Evolutionary conservation across 2,797 vertebrate species (phyloP).

Genomic region (Syngnathus acus): DNA sequence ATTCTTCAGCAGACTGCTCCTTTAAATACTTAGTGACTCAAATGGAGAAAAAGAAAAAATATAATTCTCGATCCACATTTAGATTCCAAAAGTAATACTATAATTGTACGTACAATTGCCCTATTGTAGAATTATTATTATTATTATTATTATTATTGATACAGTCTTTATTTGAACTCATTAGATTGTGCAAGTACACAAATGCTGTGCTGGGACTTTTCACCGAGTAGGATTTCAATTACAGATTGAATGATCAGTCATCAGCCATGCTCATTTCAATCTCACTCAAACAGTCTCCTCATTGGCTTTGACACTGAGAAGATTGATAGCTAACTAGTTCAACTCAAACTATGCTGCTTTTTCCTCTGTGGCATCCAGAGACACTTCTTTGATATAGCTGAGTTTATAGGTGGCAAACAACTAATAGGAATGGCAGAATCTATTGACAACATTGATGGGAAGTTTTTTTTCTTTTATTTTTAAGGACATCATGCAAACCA

Average conservation of each 20-base stretch:
- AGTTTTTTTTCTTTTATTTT: background rate
- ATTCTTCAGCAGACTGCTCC: background rate
- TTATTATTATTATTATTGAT: background rate
- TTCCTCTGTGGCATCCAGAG: background rate
- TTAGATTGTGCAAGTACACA: background rate
- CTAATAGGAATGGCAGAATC: slow-evolving; percentile 90
- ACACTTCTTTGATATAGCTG: slow-evolving; percentile 5
- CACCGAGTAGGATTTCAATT: background rate
- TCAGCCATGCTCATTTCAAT: background rate
- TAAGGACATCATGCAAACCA: slow-evolving; percentile 1
- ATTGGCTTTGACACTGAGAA: background rate
- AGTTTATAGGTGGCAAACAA: slow-evolving; percentile 50
- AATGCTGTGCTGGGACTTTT: background rate
- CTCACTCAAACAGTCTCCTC: background rate
- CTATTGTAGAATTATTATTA: too few species aligned
- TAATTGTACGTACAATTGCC: too few species aligned
- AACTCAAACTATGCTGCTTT: background rate
- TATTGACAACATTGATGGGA: slow-evolving; percentile 71
- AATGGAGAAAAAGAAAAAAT: background rate
- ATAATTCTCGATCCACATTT: background rate
- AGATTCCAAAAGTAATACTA: too few species aligned
- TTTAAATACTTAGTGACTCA: background rate
- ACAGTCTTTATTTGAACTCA: background rate
- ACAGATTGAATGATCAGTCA: background rate
- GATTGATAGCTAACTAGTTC: background rate